Percentiles rank a stretch among this genome's conserved stretches.
Evolutionary conservation across 2,797 vertebrate genomes (phyloP).

Genomic region (Rachycentron canadum): DNA sequence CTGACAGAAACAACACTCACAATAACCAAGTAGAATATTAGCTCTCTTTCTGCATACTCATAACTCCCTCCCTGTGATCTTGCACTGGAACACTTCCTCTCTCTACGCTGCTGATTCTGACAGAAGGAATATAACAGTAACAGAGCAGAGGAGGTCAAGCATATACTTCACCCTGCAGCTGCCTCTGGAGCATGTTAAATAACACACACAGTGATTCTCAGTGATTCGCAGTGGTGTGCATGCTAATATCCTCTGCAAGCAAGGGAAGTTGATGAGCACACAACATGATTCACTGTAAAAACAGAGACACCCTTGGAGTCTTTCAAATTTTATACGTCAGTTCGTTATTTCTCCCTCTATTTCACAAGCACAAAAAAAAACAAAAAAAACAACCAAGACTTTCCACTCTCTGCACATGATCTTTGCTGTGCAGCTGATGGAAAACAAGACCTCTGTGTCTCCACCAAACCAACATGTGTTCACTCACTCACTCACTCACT

Average conservation of each 20-base stretch:
- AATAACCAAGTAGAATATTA: slow-evolving; percentile 51
- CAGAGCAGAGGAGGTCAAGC: slow-evolving; percentile 59
- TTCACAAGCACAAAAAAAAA: slow-evolving; percentile 39
- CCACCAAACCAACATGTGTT: slow-evolving; percentile 20
- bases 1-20: slow-evolving; percentile 44
- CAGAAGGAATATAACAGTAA: slow-evolving; percentile 58
- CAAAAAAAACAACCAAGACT: slow-evolving; percentile 7
- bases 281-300: slow-evolving; percentile 66
- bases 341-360: slow-evolving; percentile 20
- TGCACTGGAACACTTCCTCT: slow-evolving; percentile 50
- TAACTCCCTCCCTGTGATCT: slow-evolving; percentile 28
- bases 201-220: slow-evolving; percentile 36
- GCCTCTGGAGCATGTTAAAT: slow-evolving; percentile 57
- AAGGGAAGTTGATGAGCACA: slow-evolving; percentile 40
- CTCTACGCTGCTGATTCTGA: slow-evolving; percentile 55
- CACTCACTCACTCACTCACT: slow-evolving; percentile 5
- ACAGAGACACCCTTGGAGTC: slow-evolving; percentile 53
- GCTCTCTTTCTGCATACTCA: slow-evolving; percentile 28
- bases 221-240: slow-evolving; percentile 26
- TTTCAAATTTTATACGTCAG: slow-evolving; percentile 22
- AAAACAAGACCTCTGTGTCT: slow-evolving; percentile 42
- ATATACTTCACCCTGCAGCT: slow-evolving; percentile 57
- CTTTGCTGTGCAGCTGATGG: slow-evolving; percentile 27
- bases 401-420: slow-evolving; percentile 37
- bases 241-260: slow-evolving; percentile 24